A percentile compares a stretch with the other conserved stretches of the same genome.
These are phyloP conservation scores for Parazoanthus swiftii DNA, from an alignment of 92 coral and sea anemone genomes.

Conservation along the genomic window DNA sequence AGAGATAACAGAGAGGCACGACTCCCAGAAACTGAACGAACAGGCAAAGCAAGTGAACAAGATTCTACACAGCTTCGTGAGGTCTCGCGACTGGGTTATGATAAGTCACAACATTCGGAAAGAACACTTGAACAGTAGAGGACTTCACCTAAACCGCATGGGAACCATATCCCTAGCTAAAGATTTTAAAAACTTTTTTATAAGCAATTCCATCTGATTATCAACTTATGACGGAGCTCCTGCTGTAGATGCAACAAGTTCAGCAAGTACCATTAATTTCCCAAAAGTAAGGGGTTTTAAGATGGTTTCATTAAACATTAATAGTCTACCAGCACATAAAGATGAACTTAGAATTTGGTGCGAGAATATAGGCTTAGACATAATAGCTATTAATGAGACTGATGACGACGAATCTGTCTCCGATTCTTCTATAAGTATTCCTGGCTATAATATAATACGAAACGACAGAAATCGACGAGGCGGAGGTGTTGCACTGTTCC, in stretches of 20 bases:
- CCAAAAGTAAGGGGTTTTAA: not conserved
- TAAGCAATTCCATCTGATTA: not conserved
- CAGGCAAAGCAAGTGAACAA: too few species aligned
- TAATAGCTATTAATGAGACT: not conserved
- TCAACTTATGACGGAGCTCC: not conserved
- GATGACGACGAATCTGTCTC: not conserved
- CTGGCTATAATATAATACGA: not conserved
- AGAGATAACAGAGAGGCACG: too few species aligned
- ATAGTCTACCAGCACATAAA: not conserved
- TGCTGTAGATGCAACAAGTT: not conserved
- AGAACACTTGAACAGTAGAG: not conserved
- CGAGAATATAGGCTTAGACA: not conserved
- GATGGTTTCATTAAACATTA: not conserved
- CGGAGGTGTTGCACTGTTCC: too few species aligned
- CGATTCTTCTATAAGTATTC: not conserved
- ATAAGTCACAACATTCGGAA: constrained; percentile 6
- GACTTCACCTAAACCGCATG: not conserved
- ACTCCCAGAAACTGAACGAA: too few species aligned
- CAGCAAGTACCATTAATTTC: not conserved
- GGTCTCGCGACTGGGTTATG: constrained; percentile 29
- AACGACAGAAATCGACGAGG: too few species aligned
- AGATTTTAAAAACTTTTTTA: not conserved
- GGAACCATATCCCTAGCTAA: not conserved
- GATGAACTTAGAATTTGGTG: not conserved
- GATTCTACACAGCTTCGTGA: not conserved